phyloP scores from a whole-genome alignment of 2,888 invertebrate species.

The Tanaodytes sp. region DNA sequence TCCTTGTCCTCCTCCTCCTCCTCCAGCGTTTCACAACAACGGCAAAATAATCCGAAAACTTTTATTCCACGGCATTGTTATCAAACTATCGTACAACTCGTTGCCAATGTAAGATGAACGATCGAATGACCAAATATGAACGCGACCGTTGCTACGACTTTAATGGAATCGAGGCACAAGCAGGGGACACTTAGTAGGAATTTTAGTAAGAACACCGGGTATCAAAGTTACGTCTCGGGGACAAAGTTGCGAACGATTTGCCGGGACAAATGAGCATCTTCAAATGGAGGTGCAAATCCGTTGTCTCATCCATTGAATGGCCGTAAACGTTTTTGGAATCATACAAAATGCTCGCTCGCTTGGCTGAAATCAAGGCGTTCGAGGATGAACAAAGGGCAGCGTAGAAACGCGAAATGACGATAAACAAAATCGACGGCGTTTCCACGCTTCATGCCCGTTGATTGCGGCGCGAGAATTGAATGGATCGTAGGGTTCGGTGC shows the following conservation, averaged over 20 bases:
- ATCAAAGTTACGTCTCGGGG: slow-evolving; percentile 60
- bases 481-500: slow-evolving; percentile 28
- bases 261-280: slow-evolving; percentile 20
- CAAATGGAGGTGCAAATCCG: too few relatives aligned
- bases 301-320: slow-evolving; percentile 45
- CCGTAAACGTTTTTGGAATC: slow-evolving; percentile 22
- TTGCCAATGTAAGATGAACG: too few relatives aligned
- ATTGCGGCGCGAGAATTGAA: slow-evolving; percentile 6
- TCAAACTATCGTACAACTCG: not conserved
- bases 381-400: slow-evolving; percentile 14
- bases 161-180: too few relatives aligned
- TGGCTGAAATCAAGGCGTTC: too few relatives aligned
- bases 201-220: slow-evolving; percentile 65
- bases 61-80: too few relatives aligned
- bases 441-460: slow-evolving; percentile 12
- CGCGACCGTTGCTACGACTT: too few relatives aligned
- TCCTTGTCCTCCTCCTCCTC: not conserved
- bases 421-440: slow-evolving; percentile 13
- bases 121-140: too few relatives aligned
- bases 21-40: too few relatives aligned
- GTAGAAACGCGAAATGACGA: too few relatives aligned
- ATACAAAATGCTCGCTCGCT: slow-evolving; percentile 13
- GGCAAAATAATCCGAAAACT: too few relatives aligned
- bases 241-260: slow-evolving; percentile 36
- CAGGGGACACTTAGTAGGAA: slow-evolving; percentile 48